phyloP scores from a whole-genome alignment of 1,140 invertebrate genomes.

The Papilio dardanus region DNA sequence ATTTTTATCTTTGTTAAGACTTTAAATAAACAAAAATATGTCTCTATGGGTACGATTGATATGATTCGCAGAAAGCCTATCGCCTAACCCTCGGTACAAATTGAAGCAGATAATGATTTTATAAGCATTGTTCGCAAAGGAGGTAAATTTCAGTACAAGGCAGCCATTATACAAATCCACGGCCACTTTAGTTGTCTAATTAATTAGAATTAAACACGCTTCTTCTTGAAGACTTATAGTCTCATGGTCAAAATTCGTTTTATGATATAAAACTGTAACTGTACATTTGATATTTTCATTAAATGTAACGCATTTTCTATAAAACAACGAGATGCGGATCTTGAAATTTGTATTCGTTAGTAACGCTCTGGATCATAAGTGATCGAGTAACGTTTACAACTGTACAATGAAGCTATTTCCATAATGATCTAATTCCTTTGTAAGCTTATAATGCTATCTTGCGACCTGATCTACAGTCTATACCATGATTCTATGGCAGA shows the following conservation, averaged over 20 bases:
- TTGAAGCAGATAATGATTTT: not conserved
- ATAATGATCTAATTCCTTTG: not conserved
- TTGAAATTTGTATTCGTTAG: not conserved
- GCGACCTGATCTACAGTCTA: not conserved
- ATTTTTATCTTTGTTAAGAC: not conserved
- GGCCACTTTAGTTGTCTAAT: not conserved
- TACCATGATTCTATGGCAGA: not conserved
- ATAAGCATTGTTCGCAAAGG: slow-evolving; percentile 5
- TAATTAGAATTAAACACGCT: not conserved
- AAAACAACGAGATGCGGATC: not conserved
- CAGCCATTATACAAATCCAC: not conserved
- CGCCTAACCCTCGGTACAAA: not conserved
- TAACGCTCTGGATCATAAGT: slow-evolving; percentile 9
- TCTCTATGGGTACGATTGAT: not conserved
- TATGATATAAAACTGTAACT: not conserved
- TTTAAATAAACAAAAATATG: not conserved
- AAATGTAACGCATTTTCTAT: not conserved
- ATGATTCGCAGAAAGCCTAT: slow-evolving; percentile 4
- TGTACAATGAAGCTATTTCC: slow-evolving; percentile 11
- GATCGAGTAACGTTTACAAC: slow-evolving; percentile 5
- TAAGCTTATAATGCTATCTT: not conserved
- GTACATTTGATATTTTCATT: not conserved
- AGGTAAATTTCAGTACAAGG: slow-evolving; percentile 19
- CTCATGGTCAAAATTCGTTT: not conserved
- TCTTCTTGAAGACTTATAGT: not conserved